phyloP scores from a whole-genome alignment of 2,113 vertebrate genomes.

The Sinosuthora webbiana region DNA sequence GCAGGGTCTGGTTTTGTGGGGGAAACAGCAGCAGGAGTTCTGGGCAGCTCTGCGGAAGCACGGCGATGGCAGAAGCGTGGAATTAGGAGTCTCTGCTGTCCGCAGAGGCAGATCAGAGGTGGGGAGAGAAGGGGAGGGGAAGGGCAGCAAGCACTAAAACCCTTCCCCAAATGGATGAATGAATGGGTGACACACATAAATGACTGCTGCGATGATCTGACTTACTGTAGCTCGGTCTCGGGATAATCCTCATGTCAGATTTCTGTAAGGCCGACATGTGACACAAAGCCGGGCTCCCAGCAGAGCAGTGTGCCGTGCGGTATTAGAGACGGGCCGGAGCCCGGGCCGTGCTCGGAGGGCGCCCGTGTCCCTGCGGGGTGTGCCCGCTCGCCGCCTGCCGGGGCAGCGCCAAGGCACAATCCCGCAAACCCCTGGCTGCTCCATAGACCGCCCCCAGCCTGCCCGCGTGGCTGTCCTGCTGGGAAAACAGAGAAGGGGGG shows the following conservation, averaged over 20 bases:
- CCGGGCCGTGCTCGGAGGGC: not conserved
- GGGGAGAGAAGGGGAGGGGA: not conserved
- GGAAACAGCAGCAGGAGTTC: not conserved
- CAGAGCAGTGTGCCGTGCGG: conserved; percentile 68
- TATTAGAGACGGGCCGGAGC: conserved; percentile 65
- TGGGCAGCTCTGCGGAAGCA: not conserved
- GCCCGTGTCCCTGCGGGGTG: not conserved
- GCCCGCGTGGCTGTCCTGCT: not conserved
- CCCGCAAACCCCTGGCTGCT: not conserved
- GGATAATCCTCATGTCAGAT: conserved; percentile 79
- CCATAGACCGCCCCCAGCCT: conserved; percentile 31
- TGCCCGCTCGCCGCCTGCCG: too few relatives aligned
- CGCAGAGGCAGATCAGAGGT: not conserved
- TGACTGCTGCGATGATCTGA: conserved; percentile 9
- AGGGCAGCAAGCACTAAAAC: not conserved
- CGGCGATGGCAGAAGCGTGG: accelerated
- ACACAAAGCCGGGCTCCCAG: conserved; percentile 70
- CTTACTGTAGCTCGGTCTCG: conserved; percentile 19
- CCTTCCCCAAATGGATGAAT: not conserved
- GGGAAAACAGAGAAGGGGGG: not conserved
- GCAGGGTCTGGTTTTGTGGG: conserved; percentile 18
- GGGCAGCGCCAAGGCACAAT: too few relatives aligned
- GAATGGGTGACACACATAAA: conserved; percentile 42
- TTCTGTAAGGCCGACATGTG: conserved; percentile 77
- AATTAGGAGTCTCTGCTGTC: not conserved